These are phyloP conservation scores for Lithophane leautieri DNA, from an alignment of 2,888 invertebrate genomes.

Conservation along the genomic window DNA sequence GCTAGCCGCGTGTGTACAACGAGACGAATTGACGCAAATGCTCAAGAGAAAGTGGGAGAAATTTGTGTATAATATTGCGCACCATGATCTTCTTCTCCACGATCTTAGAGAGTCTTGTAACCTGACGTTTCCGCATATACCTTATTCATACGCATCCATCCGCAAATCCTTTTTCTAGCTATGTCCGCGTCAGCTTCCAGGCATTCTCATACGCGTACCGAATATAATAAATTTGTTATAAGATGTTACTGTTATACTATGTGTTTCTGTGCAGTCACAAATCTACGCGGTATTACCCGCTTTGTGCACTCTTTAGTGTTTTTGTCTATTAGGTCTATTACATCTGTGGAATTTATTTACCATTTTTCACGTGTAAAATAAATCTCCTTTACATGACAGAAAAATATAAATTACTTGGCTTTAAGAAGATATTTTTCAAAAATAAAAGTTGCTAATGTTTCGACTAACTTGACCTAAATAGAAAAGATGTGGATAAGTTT, in stretches of 20 bases:
- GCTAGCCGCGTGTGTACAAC: not conserved
- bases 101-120: not conserved
- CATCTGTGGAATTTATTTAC: slow-evolving; percentile 28
- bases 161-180: not conserved
- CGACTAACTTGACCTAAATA: not conserved
- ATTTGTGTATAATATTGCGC: not conserved
- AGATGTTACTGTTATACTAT: slow-evolving; percentile 10
- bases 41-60: not conserved
- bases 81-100: not conserved
- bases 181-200: not conserved
- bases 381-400: slow-evolving; percentile 36
- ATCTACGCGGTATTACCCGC: slow-evolving; percentile 26
- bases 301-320: slow-evolving; percentile 38
- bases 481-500: slow-evolving; percentile 27
- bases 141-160: not conserved
- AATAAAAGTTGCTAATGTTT: slow-evolving; percentile 24
- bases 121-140: not conserved
- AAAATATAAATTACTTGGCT: slow-evolving; percentile 37
- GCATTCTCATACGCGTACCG: slow-evolving; percentile 10
- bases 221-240: slow-evolving; percentile 29
- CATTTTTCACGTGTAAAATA: slow-evolving; percentile 34
- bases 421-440: slow-evolving; percentile 15
- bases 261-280: slow-evolving; percentile 44
- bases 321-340: slow-evolving; percentile 46
- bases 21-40: not conserved